These are phyloP conservation scores for Bos javanicus DNA, from an alignment of 2,113 vertebrate species.

Conservation along the genomic window DNA sequence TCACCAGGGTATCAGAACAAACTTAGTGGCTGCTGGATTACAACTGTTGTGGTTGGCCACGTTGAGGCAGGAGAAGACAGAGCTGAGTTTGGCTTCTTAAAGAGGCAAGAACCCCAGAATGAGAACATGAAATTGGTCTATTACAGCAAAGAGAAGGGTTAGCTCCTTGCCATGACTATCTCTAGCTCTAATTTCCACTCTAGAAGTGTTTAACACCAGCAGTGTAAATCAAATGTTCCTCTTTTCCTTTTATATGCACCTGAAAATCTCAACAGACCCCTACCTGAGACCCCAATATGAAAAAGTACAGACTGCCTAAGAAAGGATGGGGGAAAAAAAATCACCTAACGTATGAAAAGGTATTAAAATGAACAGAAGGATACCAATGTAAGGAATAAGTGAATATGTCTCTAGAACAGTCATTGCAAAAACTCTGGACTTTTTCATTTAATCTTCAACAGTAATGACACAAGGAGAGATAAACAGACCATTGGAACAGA, in stretches of 20 bases:
- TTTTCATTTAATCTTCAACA: background rate
- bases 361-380: background rate
- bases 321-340: background rate
- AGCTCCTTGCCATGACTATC: background rate
- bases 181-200: background rate
- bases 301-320: background rate
- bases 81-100: conserved; percentile 10
- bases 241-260: background rate
- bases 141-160: background rate
- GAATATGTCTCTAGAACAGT: background rate
- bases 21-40: background rate
- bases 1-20: background rate
- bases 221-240: background rate
- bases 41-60: background rate
- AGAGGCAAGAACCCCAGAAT: background rate
- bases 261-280: conserved; percentile 34
- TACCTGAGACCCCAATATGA: background rate
- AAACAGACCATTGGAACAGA: background rate
- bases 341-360: background rate
- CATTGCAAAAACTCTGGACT: background rate
- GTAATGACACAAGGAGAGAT: background rate
- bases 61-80: conserved; percentile 2
- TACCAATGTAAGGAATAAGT: background rate
- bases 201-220: background rate
- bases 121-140: background rate